Evolutionary conservation across 2,888 invertebrate species (phyloP), one percentile per base, ranked within the genome.

Genomic region (Heliothis peltigera): DNA sequence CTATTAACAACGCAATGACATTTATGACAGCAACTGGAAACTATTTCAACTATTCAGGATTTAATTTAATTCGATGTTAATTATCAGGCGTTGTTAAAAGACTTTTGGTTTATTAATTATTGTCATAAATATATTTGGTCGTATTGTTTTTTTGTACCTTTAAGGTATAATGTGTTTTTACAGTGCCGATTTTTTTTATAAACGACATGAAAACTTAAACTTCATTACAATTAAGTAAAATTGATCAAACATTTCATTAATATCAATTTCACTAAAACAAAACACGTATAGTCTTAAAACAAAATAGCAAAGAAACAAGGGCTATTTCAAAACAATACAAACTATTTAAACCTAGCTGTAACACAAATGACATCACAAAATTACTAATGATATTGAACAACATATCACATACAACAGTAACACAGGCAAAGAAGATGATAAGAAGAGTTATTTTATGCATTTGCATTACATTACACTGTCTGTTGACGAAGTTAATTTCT

Each of bases 401-500:
- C 53, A 58, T 17, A n/a, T n/a, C n/a, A n/a, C n/a, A n/a, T n/a
- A n/a, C n/a, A n/a, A n/a, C 39, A 49, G 44, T 18, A 48, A 60
- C 48, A 53, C n/a, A 21, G 49, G 68, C 17, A 53, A 53, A 66
- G 60, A 44, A 53, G 35, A 3, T 10, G n/a, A 67, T 15, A 42
- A 42, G 22, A 22, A 48, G 42, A 46, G 17, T 19, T 59, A 52
- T 46, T 49, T n/a, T 12, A 44, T 53, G 48, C 54, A 68, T 58
- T 17, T 70, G 78, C 79, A 56, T 62, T 79, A 79, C 78, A 73
- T 78, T 79, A 78, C 70, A 78, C 76, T 78, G 76, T 74, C 76
- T 67, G 76, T 65, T 46, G 52, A 57, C 54, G 46, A 61, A 60
- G 18, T 53, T 55, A 5, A 46, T 54, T 54, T 42, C 56, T 54